Conservation (phyloP, 1,140 invertebrate species). For the Portunus trituberculatus region DNA sequence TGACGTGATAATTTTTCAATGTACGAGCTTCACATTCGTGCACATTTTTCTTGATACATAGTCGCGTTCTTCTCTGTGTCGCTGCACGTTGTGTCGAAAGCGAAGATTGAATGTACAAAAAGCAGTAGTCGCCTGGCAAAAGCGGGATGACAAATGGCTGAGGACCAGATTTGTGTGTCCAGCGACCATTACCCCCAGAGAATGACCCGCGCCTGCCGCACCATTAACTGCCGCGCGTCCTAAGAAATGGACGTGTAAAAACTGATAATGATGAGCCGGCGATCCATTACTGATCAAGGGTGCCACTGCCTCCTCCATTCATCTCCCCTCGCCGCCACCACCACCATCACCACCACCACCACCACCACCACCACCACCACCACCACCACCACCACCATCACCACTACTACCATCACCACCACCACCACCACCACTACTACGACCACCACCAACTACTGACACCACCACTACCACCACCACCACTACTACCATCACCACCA, state of each 20-base stretch:
- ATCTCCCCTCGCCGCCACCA: neutral
- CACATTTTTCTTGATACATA: neutral
- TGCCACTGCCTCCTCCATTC: neutral
- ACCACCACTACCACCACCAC: neutral
- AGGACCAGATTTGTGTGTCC: neutral
- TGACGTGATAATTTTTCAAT: neutral
- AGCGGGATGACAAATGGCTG: conserved; percentile 35
- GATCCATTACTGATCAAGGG: conserved; percentile 31
- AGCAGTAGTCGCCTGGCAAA: neutral
- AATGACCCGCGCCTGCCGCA: neutral
- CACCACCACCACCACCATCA: neutral
- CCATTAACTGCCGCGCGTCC: neutral
- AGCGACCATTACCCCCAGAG: conserved; percentile 18
- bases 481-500: neutral
- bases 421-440: neutral
- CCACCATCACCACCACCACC: no score
- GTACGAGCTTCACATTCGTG: neutral
- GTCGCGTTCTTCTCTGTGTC: neutral
- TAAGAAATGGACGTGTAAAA: neutral
- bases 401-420: neutral
- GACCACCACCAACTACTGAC: no score
- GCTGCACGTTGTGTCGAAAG: neutral
- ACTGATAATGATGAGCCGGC: conserved; percentile 24
- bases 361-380: no score
- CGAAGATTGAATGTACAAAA: neutral